Conservation (phyloP, 2,888 invertebrate genomes). For the Meiosimyza decipiens region DNA sequence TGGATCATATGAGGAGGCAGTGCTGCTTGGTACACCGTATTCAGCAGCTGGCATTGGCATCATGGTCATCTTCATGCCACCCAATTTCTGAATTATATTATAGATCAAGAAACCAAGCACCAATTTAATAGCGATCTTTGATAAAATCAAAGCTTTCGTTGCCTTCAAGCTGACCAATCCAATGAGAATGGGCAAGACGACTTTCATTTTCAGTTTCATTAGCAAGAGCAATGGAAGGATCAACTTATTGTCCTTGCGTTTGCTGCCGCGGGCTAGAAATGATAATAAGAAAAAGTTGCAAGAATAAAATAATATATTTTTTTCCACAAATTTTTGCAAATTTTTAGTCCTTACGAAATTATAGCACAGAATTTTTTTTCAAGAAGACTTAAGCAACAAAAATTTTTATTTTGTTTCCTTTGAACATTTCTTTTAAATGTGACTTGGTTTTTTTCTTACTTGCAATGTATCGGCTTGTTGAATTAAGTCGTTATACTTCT, state of each 20-base stretch:
- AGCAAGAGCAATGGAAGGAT: constrained; percentile 82
- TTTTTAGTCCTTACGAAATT: too few relatives aligned
- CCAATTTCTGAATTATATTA: constrained; percentile 82
- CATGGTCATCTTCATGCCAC: constrained; percentile 82
- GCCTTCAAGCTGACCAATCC: constrained; percentile 84
- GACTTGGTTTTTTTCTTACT: too few relatives aligned
- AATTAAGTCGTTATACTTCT: too few relatives aligned
- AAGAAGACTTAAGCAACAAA: too few relatives aligned
- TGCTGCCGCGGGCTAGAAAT: constrained; percentile 78
- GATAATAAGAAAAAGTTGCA: not conserved
- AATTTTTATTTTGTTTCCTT: too few relatives aligned
- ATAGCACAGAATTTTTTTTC: too few relatives aligned
- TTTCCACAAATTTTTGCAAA: too few relatives aligned
- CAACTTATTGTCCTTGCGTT: constrained; percentile 87
- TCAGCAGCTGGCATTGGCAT: constrained; percentile 72
- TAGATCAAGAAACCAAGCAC: constrained; percentile 85
- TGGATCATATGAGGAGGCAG: constrained; percentile 79
- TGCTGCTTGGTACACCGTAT: constrained; percentile 78
- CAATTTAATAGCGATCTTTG: constrained; percentile 83
- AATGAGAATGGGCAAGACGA: constrained; percentile 84
- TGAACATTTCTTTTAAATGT: too few relatives aligned
- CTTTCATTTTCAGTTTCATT: constrained; percentile 85
- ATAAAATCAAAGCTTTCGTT: constrained; percentile 83
- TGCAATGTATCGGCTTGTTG: too few relatives aligned
- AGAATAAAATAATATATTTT: too few relatives aligned